Base-by-base conservation (phyloP, 1,140 invertebrate species). In the Papilio glaucus region DNA sequence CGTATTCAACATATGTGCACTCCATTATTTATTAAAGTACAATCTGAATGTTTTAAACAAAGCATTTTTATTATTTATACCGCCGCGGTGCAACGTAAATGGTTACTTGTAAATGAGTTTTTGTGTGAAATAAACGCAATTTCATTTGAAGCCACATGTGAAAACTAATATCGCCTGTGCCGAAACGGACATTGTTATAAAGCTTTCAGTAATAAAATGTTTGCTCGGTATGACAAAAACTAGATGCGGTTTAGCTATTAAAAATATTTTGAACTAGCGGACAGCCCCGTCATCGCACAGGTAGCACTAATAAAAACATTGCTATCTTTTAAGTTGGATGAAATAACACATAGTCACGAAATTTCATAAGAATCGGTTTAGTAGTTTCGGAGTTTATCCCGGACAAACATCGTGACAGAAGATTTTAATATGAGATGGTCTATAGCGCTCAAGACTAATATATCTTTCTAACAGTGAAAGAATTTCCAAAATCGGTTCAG, bases 71-170 rank as follows among this genome's bases (percentile, higher is more conserved):
- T 53, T 45, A 29, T 63, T 65, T 65, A 38, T 21, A 65, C 39
- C 62, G 15, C 37, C 15, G 8, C 10, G 15, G 15, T 41, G 4
- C 9, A 39, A 18, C 1, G 18, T 41, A 12, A 13, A 21, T 21
- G 15, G 15, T 53, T 4, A 21, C 15, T 39, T 65, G 8, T 65
- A 65, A 63, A 65, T 65, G 37, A 65, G 10, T 65, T 63, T 65
- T 33, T 39, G 38, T 65, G 18, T 12, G 38, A 65, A 65, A 21
- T 65, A 39, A 39, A 65, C 13, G 62, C 62, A 65, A 65, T 65
- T 65, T 65, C 33, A 65, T 65, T 65, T 65, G 37, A 41, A 65
- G 62, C 21, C 37, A 41, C 18, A 65, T 39, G 62, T 39, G 38
- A 57, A 65, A 65, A 65, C 62, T 13, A 24, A 41, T 65, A 65